Evolutionary conservation across 2,113 vertebrate species (phyloP).

Genomic region (Gulo gulo): DNA sequence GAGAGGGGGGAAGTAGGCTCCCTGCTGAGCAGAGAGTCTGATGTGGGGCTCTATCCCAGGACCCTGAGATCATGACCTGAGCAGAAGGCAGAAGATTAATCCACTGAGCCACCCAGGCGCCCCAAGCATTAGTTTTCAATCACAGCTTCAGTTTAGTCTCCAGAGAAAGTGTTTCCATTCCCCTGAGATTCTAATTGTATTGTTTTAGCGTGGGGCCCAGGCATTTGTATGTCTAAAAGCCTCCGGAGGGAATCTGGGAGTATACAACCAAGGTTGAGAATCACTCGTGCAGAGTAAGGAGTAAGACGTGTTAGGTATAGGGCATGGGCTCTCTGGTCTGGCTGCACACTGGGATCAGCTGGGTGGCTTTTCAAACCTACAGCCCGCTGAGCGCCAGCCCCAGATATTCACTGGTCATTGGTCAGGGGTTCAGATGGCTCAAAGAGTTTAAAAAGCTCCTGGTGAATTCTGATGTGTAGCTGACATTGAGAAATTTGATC

Average conservation of each 20-base stretch:
- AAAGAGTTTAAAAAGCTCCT: not conserved
- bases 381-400: not conserved
- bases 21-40: too few species aligned
- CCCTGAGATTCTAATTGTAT: not conserved
- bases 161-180: not conserved
- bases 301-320: not conserved
- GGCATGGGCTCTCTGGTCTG: not conserved
- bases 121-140: not conserved
- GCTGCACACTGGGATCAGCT: not conserved
- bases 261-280: not conserved
- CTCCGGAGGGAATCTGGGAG: not conserved
- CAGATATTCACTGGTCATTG: not conserved
- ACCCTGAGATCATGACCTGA: too few species aligned
- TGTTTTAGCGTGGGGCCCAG: not conserved
- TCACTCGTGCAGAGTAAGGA: not conserved
- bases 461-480: not conserved
- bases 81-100: too few species aligned
- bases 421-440: not conserved
- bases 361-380: not conserved
- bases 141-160: not conserved
- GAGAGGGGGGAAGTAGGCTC: too few species aligned
- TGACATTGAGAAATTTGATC: not conserved
- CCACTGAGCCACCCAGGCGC: too few species aligned
- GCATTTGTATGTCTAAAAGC: not conserved
- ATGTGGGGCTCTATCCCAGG: too few species aligned